Base-by-base conservation (phyloP, 2,888 invertebrate species). In the Hybos culiciformis region DNA sequence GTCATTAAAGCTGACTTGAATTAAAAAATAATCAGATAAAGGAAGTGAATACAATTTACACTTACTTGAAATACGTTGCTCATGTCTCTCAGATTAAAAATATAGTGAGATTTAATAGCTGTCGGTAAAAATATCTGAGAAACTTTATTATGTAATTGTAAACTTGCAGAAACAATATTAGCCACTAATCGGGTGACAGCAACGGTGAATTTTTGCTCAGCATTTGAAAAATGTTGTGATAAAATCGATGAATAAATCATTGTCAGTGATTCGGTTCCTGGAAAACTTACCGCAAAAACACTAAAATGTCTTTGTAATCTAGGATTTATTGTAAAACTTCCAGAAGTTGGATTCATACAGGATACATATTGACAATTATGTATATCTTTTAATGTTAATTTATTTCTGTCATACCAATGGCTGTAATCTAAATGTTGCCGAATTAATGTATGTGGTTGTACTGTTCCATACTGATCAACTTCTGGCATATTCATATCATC, bases 401-500 rank as follows among this genome's bases (percentile, higher is more conserved):
- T 88, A 33, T 82, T 81, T 29, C 96, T 73, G 59, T 96, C 90
- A 60, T 88, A 77, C 94, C 96, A 96, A 64, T 96, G 94, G 39
- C 81, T 82, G 59, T 96, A 96, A 64, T 96, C 96, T 57, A 96
- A 70, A 68, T 94, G 93, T 60, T 96, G 96, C 2, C 94, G 73
- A 51, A 96, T 93, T 42, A 96, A 68, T 0, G 94, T 96, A 60
- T 96, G 94, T 0, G 96, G 94, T 61, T 93, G 93, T 0, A 94
- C 94, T 0, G 96, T 96, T 8, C 92, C 93, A 56, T 96, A 96
- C 26, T 75, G 62, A 50, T 74, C 74, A 17, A 87, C 88, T 73
- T 92, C 92, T 2, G 96, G 94, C 93, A 96, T 96, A 60, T 96
- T 96, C 83, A 96, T 83, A 57, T 96, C 96, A 59, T 96, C 96